Evolutionary conservation across 2,113 vertebrate species (phyloP), one percentile per base, ranked within the genome.

Genomic region (Gadus macrocephalus): DNA sequence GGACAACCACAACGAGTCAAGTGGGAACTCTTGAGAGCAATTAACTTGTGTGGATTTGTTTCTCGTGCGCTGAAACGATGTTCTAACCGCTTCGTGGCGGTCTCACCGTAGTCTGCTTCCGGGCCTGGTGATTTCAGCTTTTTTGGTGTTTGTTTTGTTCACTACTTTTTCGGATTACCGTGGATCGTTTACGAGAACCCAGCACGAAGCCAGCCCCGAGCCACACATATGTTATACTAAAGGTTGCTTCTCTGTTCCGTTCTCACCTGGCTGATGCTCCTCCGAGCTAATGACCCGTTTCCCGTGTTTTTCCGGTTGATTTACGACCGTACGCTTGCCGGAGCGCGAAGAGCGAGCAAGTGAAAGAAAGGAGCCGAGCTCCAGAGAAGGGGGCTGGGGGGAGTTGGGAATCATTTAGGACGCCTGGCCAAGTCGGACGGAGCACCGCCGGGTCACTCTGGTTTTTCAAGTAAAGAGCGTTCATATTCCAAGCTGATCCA

Each of bases 301-400:
- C 80, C 81, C 68, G 81, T 85, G 81, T 78, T 85, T 86, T 85
- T 84, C 78, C 83, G 89, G 85, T 67, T 90, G 86, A 88, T 87
- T 88, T 81, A 79, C 82, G 42, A 68, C 73, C 72, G 67, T 74
- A 4, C 61, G 58, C 68, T 73, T 74, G 65, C 70, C 65, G 76
- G 75, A 84, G 79, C 73, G 53, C 66, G 63, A 68, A 74, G 67
- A 75, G 38, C 64, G 71, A 61, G 55, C 66, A 27, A 71, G 60
- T 35, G 20, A 49, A 68, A 70, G 58, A 49, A 42, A 42, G 38
- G 38, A 49, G 42, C 42, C 20, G 65, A 49, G 42, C 42, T 12
- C 9, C 42, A 49, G 42, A 49, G 12, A 14, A 9, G 12, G 42
- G 9, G 11, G 42, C 42, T 49, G 42, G 12, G 42, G 12, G 42